Evolutionary conservation across 2,888 invertebrate genomes (phyloP).

Genomic region (Drosophila niveifrons): DNA sequence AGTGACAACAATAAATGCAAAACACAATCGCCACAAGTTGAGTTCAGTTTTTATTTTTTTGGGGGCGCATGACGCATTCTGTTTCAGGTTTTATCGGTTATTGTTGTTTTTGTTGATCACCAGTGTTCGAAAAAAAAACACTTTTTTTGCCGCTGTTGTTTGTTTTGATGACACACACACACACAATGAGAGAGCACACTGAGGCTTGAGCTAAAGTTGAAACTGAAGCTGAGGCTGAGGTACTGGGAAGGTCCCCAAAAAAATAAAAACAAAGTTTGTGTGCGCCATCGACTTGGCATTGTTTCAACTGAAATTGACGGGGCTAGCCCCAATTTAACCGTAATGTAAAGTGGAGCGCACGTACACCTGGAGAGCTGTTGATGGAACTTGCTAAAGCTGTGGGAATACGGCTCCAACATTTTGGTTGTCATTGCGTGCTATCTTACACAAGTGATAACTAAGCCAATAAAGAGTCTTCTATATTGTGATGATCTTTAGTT

Average conservation of each 20-base stretch:
- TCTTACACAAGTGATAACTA: not conserved
- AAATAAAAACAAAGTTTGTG: conserved; percentile 31
- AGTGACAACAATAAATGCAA: conserved; percentile 27
- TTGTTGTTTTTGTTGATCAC: conserved; percentile 32
- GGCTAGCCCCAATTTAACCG: conserved; percentile 27
- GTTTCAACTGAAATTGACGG: conserved; percentile 58
- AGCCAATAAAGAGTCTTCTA: not conserved
- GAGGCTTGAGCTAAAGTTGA: conserved; percentile 6
- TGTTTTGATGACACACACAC: conserved; percentile 68
- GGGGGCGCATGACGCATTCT: conserved; percentile 65
- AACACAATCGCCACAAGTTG: conserved; percentile 32
- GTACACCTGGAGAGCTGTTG: conserved; percentile 31
- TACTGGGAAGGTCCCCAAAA: conserved; percentile 64
- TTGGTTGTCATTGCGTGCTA: not conserved
- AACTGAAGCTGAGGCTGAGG: conserved; percentile 33
- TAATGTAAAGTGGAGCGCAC: conserved; percentile 48
- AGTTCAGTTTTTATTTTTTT: conserved; percentile 35
- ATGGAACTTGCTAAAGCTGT: conserved; percentile 26
- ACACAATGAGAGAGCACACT: not conserved
- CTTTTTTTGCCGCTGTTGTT: conserved; percentile 54
- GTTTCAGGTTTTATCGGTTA: conserved; percentile 69
- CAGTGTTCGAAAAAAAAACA: conserved; percentile 26
- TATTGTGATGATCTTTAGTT: not conserved
- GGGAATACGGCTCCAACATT: conserved; percentile 33
- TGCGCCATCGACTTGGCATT: conserved; percentile 72